Percentiles rank a stretch among this genome's conserved stretches.
phyloP scores from a whole-genome alignment of 1,140 invertebrate genomes.

The Drosophila eugracilis region DNA sequence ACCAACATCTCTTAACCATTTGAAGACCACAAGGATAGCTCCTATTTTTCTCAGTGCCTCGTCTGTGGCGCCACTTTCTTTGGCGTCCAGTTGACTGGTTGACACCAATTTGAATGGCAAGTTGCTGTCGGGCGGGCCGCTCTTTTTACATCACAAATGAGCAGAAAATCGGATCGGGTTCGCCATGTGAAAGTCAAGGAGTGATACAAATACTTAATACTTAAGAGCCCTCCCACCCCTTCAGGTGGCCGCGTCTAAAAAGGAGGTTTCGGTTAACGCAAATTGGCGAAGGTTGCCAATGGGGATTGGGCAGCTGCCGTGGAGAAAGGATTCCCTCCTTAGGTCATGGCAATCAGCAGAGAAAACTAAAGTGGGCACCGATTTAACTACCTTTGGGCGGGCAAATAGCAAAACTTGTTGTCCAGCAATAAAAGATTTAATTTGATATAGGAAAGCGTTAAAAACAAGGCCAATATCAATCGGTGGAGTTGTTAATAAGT shows the following conservation, averaged over 20 bases:
- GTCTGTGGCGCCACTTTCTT: conserved; percentile 72
- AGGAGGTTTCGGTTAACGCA: conserved; percentile 20
- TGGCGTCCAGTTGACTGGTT: conserved; percentile 77
- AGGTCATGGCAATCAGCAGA: not conserved
- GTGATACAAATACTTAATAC: conserved; percentile 47
- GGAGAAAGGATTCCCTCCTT: conserved; percentile 12
- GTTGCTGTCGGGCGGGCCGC: conserved; percentile 40
- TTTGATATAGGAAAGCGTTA: not conserved
- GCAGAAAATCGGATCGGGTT: conserved; percentile 50
- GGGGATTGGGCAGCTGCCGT: conserved; percentile 9
- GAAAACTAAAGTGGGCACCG: not conserved
- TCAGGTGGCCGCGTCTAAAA: not conserved
- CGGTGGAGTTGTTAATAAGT: not conserved
- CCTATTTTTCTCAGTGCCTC: conserved; percentile 8
- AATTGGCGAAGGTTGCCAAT: conserved; percentile 26
- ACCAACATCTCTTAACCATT: too few species aligned
- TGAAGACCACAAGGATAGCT: too few species aligned
- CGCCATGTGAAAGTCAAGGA: conserved; percentile 59
- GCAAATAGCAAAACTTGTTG: not conserved
- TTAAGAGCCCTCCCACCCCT: conserved; percentile 24
- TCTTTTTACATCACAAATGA: conserved; percentile 64
- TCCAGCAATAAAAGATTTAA: not conserved
- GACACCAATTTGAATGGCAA: conserved; percentile 79
- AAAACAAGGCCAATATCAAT: not conserved
- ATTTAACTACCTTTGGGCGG: not conserved